Base-by-base conservation (phyloP, 2,888 invertebrate genomes). In the Tenthredo scrophulariae region DNA sequence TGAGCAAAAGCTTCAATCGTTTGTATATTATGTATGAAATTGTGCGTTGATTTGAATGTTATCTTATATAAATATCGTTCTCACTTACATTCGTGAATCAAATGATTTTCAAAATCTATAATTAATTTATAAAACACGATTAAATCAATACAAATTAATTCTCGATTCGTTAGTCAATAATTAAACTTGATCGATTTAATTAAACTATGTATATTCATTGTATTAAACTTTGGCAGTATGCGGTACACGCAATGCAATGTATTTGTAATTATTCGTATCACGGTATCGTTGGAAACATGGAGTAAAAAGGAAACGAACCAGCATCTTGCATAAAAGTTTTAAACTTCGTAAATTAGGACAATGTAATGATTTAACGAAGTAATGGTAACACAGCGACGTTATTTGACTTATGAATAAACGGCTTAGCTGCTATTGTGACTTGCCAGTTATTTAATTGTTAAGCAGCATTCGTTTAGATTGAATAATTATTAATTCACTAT, bases 151-250 rank as follows among this genome's bases (percentile, higher is more conserved):
- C n/a, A 22, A 62, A 80, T 37, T 7, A 80, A 58, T n/a, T 80
- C 10, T 40, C 6, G 9, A 62, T 22, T 40, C 29, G n/a, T 80
- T 40, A 10, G 2, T 37, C 40, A 26, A 33, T 40, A 29, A n/a
- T 50, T 33, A 22, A 10, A 26, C 6, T 29, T 3, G n/a, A 77
- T 33, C 6, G 26, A 54, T 50, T 54, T 18, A 15, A 77, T 29
- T 46, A 77, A 50, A 46, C 77, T 33, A 29, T 54, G 26, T 54
- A 54, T 54, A 29, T 54, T 50, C 54, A n/a, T 77, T 29, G 58
- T 80, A 62, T 22, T 29, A 40, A 62, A 37, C 80, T 80, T 62
- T 80, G 80, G 80, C 62, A 62, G 80, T 80, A 62, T 4, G 18
- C 22, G 18, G 26, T n/a, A 15, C 22, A 15, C 37, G 26, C n/a